Percentiles rank a stretch among this genome's conserved stretches.
Conservation (phyloP, 2,797 vertebrate genomes). For the Oceanodroma leucorhoa region DNA sequence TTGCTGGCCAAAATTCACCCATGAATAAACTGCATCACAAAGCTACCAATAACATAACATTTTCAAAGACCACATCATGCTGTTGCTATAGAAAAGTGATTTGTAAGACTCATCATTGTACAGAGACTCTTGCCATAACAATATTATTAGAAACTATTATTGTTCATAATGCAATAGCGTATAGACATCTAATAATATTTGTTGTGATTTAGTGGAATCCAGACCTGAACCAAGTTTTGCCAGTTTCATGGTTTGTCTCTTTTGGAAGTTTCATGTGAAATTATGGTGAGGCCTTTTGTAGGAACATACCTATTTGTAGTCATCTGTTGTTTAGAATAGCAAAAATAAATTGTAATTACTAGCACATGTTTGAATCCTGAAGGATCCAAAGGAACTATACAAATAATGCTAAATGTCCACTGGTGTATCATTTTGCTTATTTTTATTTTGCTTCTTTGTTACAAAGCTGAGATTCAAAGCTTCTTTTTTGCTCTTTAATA, state of each 20-base stretch:
- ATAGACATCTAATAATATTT: neutral
- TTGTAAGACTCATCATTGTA: neutral
- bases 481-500: neutral
- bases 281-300: neutral
- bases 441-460: neutral
- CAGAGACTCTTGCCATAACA: neutral
- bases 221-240: neutral
- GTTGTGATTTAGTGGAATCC: neutral
- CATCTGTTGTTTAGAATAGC: neutral
- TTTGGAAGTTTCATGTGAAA: neutral
- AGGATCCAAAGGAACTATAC: neutral
- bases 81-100: neutral
- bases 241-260: neutral
- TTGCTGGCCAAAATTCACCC: neutral
- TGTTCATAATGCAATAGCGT: neutral
- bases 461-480: neutral
- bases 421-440: neutral
- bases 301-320: neutral
- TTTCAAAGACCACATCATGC: neutral
- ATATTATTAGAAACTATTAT: neutral
- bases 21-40: neutral
- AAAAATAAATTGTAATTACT: neutral
- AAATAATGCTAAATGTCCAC: neutral
- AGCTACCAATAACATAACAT: neutral
- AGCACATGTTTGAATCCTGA: neutral